Percentiles rank a stretch among this genome's conserved stretches.
Evolutionary conservation across 1,140 invertebrate genomes (phyloP).

Genomic region (Matsumurasca onukii): DNA sequence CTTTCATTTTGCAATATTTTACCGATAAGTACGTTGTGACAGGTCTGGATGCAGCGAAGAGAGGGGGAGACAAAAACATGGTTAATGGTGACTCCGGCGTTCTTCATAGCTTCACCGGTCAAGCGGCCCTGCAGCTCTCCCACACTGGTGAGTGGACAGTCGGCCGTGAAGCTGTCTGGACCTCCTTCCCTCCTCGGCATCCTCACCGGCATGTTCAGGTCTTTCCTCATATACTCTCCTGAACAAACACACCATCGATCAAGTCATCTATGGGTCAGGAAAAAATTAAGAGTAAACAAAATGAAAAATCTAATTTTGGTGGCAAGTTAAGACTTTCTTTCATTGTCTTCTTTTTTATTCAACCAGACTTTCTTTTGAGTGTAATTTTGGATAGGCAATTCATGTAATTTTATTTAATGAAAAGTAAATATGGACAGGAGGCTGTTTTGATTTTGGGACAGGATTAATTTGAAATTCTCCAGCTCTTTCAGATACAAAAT

Average conservation of each 20-base stretch:
- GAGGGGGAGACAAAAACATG: slow-evolving; percentile 84
- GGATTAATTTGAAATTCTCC: no score
- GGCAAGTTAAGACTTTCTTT: no score
- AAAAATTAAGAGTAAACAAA: no score
- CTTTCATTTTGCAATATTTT: not conserved
- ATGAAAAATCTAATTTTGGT: no score
- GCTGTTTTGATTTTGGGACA: no score
- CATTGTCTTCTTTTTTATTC: no score
- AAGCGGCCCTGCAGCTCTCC: slow-evolving; percentile 70
- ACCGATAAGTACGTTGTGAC: slow-evolving; percentile 66
- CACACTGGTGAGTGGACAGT: slow-evolving; percentile 85
- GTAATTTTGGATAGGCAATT: no score
- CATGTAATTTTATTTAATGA: no score
- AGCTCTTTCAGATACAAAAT: no score
- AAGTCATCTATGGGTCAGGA: no score
- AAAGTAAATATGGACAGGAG: no score
- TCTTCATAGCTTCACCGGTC: slow-evolving; percentile 74
- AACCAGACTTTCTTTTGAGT: no score
- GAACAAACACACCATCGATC: slow-evolving; percentile 32
- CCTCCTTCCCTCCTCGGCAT: slow-evolving; percentile 61
- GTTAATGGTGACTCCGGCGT: slow-evolving; percentile 63
- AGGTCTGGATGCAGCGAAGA: slow-evolving; percentile 89
- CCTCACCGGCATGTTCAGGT: slow-evolving; percentile 85
- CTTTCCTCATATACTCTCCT: slow-evolving; percentile 70
- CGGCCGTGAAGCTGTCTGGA: slow-evolving; percentile 70